These are phyloP conservation scores for Cynodonichthys magdalenae DNA, from an alignment of 2,797 vertebrate species.

Conservation along the genomic window DNA sequence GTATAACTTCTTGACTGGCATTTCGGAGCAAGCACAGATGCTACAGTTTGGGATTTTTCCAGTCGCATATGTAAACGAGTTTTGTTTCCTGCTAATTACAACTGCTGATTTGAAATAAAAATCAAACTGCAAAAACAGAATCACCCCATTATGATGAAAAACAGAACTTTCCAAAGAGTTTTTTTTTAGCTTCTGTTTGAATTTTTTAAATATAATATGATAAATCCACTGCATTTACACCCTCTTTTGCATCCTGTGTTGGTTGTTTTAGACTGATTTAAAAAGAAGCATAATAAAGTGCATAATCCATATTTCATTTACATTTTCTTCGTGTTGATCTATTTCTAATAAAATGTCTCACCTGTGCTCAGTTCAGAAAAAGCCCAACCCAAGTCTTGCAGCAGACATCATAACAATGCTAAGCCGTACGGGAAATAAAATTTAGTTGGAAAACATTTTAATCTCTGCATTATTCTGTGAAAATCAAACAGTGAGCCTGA, in stretches of 20 bases:
- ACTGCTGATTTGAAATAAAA: conserved; percentile 17
- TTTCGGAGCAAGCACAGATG: conserved; percentile 37
- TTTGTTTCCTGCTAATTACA: conserved; percentile 18
- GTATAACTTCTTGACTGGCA: conserved; percentile 41
- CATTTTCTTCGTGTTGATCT: conserved; percentile 6
- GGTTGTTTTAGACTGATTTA: conserved; percentile 1
- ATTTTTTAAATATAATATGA: conserved; percentile 14
- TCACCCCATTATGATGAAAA: neutral
- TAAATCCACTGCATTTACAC: neutral
- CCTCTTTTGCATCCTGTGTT: neutral
- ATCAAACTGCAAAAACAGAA: conserved; percentile 4
- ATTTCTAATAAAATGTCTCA: neutral
- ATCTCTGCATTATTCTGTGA: neutral
- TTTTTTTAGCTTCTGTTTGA: conserved; percentile 2
- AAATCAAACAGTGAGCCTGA: conserved; percentile 2
- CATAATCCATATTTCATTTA: conserved; percentile 10
- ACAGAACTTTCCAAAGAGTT: neutral
- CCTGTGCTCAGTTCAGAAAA: neutral
- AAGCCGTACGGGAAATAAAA: too few species aligned
- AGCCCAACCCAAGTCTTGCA: neutral
- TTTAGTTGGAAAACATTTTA: neutral
- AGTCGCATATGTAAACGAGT: conserved; percentile 20
- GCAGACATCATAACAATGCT: neutral
- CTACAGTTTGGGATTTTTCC: conserved; percentile 38
- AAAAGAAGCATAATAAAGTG: neutral